These are phyloP conservation scores for Alosa alosa DNA, from an alignment of 2,113 vertebrate genomes.

Conservation along the genomic window DNA sequence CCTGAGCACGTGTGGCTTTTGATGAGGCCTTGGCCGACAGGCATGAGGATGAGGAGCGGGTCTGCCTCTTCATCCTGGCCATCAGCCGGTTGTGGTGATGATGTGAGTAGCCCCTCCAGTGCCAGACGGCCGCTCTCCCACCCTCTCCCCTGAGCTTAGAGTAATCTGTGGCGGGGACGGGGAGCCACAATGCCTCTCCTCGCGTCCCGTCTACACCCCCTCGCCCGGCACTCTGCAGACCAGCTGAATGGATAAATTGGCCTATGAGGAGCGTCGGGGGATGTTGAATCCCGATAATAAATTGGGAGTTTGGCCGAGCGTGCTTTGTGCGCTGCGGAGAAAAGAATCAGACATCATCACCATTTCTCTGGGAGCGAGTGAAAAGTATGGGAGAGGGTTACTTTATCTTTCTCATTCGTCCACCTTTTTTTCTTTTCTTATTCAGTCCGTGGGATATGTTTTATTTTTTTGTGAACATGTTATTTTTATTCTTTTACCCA, in stretches of 20 bases:
- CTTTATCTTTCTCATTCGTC: background rate
- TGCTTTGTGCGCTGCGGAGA: conserved; percentile 15
- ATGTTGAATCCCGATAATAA: conserved; percentile 45
- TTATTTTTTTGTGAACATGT: background rate
- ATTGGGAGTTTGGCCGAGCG: conserved; percentile 33
- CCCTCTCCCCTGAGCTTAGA: background rate
- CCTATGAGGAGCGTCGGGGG: conserved; percentile 34
- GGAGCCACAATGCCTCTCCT: conserved; percentile 20
- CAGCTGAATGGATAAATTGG: conserved; percentile 41
- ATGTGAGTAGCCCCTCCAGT: background rate
- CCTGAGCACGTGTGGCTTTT: background rate
- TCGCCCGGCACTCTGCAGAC: conserved; percentile 1
- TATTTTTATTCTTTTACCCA: background rate
- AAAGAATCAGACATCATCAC: conserved; percentile 31
- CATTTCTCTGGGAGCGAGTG: conserved; percentile 21
- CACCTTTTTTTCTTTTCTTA: background rate
- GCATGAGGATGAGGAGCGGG: background rate
- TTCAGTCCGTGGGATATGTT: background rate
- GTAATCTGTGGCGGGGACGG: background rate
- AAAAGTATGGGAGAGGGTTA: conserved; percentile 20
- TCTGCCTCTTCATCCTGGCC: background rate
- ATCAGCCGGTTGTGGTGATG: background rate
- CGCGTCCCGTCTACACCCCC: background rate
- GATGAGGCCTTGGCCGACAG: background rate
- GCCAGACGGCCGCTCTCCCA: background rate